Percentiles rank a stretch among this genome's conserved stretches.
These are phyloP conservation scores for Orientallactaga sibirica DNA, from an alignment of 2,797 vertebrate species.

Conservation along the genomic window DNA sequence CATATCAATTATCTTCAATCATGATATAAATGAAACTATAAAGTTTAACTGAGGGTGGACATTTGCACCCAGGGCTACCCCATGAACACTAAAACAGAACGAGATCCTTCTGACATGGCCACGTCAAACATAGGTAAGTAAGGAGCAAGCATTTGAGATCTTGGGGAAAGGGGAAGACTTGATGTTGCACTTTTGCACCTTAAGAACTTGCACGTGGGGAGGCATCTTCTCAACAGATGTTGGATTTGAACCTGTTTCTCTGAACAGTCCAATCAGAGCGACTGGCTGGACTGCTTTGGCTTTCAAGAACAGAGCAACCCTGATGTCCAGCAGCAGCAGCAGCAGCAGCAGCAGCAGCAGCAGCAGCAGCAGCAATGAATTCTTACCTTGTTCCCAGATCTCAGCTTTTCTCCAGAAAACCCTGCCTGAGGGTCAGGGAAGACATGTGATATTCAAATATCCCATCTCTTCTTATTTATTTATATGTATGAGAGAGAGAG, in stretches of 20 bases:
- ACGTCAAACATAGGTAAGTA: background rate
- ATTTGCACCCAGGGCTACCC: background rate
- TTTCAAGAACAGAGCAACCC: background rate
- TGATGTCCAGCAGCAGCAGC: background rate
- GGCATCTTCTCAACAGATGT: background rate
- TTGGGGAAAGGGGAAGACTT: background rate
- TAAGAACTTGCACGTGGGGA: background rate
- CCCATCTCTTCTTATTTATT: background rate
- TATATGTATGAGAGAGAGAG: too few relatives aligned
- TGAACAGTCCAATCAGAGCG: background rate
- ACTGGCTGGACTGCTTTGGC: background rate
- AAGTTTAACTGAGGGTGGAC: constrained; percentile 12
- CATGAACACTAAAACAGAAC: background rate
- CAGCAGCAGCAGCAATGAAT: background rate
- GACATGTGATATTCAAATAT: background rate
- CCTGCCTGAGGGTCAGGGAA: background rate
- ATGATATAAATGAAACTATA: constrained; percentile 1
- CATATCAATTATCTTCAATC: background rate
- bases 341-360: background rate
- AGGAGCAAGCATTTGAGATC: constrained; percentile 5
- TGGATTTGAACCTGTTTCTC: background rate
- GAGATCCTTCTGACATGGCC: background rate
- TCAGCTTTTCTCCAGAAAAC: constrained; percentile 11
- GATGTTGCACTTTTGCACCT: background rate
- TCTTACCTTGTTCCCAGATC: background rate